Percentiles rank a stretch among this genome's conserved stretches.
These are phyloP conservation scores for Cricetomys ansorgei DNA, from an alignment of 2,113 vertebrate genomes.

Conservation along the genomic window DNA sequence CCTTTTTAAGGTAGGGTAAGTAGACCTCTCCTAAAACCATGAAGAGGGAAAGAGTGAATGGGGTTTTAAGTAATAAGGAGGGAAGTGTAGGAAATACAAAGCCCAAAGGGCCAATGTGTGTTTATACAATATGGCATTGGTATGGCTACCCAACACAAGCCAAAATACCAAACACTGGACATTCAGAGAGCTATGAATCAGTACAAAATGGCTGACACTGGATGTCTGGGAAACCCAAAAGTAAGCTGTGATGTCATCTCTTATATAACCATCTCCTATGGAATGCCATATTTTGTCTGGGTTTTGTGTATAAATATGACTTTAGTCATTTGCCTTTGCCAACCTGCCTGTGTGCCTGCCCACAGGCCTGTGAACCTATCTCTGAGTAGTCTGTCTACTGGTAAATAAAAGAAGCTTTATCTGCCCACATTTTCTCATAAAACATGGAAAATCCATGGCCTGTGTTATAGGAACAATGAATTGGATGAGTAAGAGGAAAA, in stretches of 20 bases:
- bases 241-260: not conserved
- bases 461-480: not conserved
- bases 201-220: not conserved
- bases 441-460: not conserved
- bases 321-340: not conserved
- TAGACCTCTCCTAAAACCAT: not conserved
- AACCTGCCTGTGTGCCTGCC: not conserved
- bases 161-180: not conserved
- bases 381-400: not conserved
- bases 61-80: not conserved
- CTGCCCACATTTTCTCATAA: not conserved
- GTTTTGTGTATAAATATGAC: not conserved
- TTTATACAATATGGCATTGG: not conserved
- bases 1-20: not conserved
- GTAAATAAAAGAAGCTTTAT: not conserved
- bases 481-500: slow-evolving; percentile 10
- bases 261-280: not conserved
- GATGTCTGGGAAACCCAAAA: not conserved
- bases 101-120: not conserved
- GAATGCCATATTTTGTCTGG: not conserved
- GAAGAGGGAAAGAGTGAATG: not conserved
- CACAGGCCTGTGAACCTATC: not conserved
- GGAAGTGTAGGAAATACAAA: not conserved
- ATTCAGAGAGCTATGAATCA: not conserved
- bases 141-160: not conserved